Base-by-base conservation (phyloP, 2,888 invertebrate genomes). In the Brachypalpus laphriformis region DNA sequence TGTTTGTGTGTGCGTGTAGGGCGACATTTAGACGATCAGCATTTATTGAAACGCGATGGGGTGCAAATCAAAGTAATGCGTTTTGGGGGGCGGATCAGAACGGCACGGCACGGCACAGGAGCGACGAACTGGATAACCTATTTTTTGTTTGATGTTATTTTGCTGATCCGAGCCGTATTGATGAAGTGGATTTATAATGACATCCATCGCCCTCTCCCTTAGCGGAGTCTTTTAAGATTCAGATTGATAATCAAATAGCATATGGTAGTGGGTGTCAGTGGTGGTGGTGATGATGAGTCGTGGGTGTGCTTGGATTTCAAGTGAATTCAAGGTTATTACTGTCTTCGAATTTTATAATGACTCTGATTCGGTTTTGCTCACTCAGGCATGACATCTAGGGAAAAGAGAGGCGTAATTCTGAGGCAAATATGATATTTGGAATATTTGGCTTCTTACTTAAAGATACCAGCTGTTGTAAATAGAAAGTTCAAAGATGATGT, bases 41-140 rank as follows among this genome's bases (percentile, higher is more conserved):
- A 71, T 65, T 75, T 80, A 85, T 75, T 85, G 80, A 42, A 70
- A 70, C 51, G 54, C 85, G 80, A 75, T 66, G 85, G 81, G 65
- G 75, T 66, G 70, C 81, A 81, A 85, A 85, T 85, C 85, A 85
- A 76, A 85, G 85, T 85, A 81, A 81, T 81, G 65, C 85, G 59
- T 59, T 71, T 61, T 18, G 20, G 37, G 47, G 47, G 25, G 3
- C 18, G 42, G 42, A n/a, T n/a, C n/a, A 3, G 49, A 8, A 9
- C 34, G 34, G 34, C 5, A 9, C 34, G 8, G 31, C 8, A 31
- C 34, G 54, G 6, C 22, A 28, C 20, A 11, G 51, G 18, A 40
- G 71, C 37, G 34, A 56, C 68, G 74, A 83, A 68, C 59, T 63
- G 78, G 56, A 80, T 83, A 80, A 80, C 83, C 78, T 57, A 80